Evolutionary conservation across 2,113 vertebrate genomes (phyloP).

Genomic region (Gymnobelideus leadbeateri): DNA sequence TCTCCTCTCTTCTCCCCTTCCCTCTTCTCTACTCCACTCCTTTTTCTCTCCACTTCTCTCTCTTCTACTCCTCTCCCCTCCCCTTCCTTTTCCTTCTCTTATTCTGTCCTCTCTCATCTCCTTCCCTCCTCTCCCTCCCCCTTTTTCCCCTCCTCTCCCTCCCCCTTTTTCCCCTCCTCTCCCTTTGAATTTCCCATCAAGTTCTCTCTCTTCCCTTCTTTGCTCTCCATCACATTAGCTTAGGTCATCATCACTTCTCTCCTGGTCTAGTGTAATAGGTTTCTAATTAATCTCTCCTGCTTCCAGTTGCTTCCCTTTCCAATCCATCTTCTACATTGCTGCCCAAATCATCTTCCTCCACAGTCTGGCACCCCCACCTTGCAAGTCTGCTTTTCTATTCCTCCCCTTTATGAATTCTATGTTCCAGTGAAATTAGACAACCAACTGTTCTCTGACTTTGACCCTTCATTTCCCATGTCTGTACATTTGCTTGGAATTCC

Average conservation of each 20-base stretch:
- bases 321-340: background rate
- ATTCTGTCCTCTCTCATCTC: fast-evolving
- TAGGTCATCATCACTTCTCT: background rate
- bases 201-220: background rate
- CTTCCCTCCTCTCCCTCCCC: background rate
- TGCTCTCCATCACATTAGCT: background rate
- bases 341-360: background rate
- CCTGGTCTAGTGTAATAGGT: too few relatives aligned
- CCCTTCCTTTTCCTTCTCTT: background rate
- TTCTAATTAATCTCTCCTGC: background rate
- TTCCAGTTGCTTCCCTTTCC: background rate
- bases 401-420: background rate
- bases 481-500: background rate
- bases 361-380: background rate
- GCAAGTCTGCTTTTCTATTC: background rate
- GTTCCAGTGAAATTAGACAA: background rate
- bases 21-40: background rate
- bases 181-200: background rate
- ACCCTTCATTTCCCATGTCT: background rate
- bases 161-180: too few relatives aligned
- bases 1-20: background rate
- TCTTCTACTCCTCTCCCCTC: background rate
- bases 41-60: too few relatives aligned
- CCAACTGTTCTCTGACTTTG: background rate
- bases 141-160: background rate